Percentiles rank a stretch among this genome's conserved stretches.
These are phyloP conservation scores for Platypus cylindrus DNA, from an alignment of 2,888 invertebrate genomes.

Conservation along the genomic window DNA sequence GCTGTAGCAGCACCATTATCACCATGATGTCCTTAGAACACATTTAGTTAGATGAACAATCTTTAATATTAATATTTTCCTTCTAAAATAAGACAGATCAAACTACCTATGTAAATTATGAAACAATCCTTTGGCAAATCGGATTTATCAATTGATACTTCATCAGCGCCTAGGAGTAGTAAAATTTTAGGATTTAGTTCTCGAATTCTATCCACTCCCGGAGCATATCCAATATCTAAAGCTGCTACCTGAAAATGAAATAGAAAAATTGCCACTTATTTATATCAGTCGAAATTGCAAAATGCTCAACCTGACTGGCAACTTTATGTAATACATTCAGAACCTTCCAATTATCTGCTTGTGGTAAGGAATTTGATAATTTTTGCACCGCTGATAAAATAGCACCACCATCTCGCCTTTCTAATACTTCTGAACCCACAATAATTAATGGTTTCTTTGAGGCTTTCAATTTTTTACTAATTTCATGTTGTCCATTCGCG, in stretches of 20 bases:
- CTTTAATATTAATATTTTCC: neutral
- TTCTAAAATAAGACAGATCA: constrained; percentile 1
- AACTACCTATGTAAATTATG: constrained; percentile 74
- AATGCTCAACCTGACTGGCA: constrained; percentile 58
- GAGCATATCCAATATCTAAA: constrained; percentile 83
- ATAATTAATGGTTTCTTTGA: constrained; percentile 87
- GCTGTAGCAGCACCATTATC: constrained; percentile 88
- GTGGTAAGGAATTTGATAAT: constrained; percentile 49
- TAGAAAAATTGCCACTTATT: neutral
- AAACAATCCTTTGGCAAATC: constrained; percentile 71
- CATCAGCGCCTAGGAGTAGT: constrained; percentile 90
- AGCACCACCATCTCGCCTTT: constrained; percentile 63
- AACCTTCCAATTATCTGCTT: constrained; percentile 53
- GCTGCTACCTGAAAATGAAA: constrained; percentile 48
- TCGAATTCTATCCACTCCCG: constrained; percentile 50
- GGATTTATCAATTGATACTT: constrained; percentile 59
- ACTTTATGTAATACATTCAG: constrained; percentile 90
- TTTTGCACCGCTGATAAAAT: constrained; percentile 63
- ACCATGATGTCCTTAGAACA: constrained; percentile 76
- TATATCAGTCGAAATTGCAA: no score
- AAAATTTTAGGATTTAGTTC: constrained; percentile 53
- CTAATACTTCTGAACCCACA: constrained; percentile 75
- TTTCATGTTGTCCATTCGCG: constrained; percentile 54
- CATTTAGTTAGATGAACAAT: neutral
- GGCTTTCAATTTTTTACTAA: constrained; percentile 52